Percentiles rank a stretch among this genome's conserved stretches.
phyloP scores from a whole-genome alignment of 2,113 vertebrate genomes.

The Rhinichthys klamathensis region DNA sequence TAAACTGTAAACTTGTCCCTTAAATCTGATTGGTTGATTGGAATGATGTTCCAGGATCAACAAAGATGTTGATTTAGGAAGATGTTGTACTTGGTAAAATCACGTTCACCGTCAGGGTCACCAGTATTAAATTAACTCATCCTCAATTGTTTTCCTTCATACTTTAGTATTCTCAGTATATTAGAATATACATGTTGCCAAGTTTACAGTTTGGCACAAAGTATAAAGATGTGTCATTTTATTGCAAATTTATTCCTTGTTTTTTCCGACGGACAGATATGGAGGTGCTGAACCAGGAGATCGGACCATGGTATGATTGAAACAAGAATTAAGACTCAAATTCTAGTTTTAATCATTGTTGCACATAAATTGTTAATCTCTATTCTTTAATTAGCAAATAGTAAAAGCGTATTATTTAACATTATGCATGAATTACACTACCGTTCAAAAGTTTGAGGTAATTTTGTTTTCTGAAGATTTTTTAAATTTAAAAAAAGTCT shows the following conservation, averaged over 20 bases:
- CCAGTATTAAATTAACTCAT: background rate
- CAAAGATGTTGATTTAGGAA: too few relatives aligned
- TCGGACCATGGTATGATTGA: conserved; percentile 82
- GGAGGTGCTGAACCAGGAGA: conserved; percentile 84
- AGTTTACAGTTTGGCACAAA: too few relatives aligned
- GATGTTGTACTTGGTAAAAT: too few relatives aligned
- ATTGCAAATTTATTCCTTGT: background rate
- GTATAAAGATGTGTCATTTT: background rate
- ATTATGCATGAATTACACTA: background rate
- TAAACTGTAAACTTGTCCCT: too few relatives aligned
- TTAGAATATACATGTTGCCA: too few relatives aligned
- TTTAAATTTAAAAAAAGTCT: too few relatives aligned
- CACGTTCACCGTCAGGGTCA: too few relatives aligned
- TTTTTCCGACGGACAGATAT: conserved; percentile 73
- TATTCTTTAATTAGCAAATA: background rate
- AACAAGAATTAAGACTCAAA: background rate
- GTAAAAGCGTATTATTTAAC: background rate
- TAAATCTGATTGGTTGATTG: background rate
- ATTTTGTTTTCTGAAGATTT: too few relatives aligned
- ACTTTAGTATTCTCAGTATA: background rate
- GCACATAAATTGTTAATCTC: background rate
- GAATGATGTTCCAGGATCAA: too few relatives aligned
- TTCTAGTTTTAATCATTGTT: background rate
- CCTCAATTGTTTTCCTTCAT: background rate
- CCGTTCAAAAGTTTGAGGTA: background rate